Base-by-base conservation (phyloP, 1,140 invertebrate genomes). In the Trigoniulus corallinus region DNA sequence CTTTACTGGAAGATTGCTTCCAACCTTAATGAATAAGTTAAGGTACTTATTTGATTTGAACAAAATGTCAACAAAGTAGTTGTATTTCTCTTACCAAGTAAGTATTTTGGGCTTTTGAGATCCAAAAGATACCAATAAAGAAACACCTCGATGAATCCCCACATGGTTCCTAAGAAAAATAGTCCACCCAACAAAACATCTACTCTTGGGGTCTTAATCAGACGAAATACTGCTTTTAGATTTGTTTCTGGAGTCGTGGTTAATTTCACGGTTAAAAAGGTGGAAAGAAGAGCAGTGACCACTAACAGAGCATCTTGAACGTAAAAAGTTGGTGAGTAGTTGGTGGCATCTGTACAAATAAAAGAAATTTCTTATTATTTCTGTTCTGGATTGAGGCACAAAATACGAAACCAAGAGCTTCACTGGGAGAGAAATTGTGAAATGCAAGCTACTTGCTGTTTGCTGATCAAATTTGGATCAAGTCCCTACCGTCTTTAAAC, bases 81-180 rank as follows among this genome's bases (percentile, higher is more conserved):
- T 34, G 29, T 7, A 34, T 7, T n/a, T 7, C 47, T 65, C 70
- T 71, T 67, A 79, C 82, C 85, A 37, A 88, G 63, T 48, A 88
- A 67, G 61, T 81, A 82, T 62, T 84, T 85, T 0, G 81, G 78
- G 37, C 81, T 80, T 24, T 81, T 78, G 42, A 87, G 67, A 12
- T 59, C 61, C 34, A 54, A 49, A 27, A 88, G 72, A 65, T 85
- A 87, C 53, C 86, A 72, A 62, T 87, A 88, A 1, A 88, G 67
- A 61, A 82, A 89, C 10, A 80, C 82, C 65, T 87, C 83, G 27
- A 86, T 81, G 62, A 86, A 87, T 22, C 83, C 83, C 82, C 82
- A 87, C 61, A 81, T 77, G 60, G 80, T 82, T 40, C 82, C 83
- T 21, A 85, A 63, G 20, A 79, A 70, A 1, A 79, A 70, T 15